Percentiles rank a stretch among this genome's conserved stretches.
Conservation (phyloP, 2,797 vertebrate species). For the Cottoperca gobio region DNA sequence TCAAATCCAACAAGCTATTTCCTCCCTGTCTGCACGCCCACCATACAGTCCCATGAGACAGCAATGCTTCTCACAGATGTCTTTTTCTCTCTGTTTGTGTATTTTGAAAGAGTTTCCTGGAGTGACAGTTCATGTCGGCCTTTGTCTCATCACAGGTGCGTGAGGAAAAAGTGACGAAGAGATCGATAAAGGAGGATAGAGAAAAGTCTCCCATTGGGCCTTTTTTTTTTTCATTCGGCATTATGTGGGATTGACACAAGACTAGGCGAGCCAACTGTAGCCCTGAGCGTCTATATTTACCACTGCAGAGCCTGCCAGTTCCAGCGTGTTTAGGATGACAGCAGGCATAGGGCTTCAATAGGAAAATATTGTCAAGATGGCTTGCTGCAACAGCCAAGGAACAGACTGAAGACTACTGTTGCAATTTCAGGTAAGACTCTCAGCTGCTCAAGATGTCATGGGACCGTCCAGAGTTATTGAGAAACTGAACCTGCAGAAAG, state of each 20-base stretch:
- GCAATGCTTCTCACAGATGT: neutral
- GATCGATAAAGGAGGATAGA: constrained; percentile 5
- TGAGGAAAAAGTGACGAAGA: constrained; percentile 8
- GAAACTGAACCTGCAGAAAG: neutral
- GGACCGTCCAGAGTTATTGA: constrained; percentile 24
- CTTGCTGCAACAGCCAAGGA: constrained; percentile 20
- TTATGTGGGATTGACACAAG: constrained; percentile 62
- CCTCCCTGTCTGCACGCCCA: neutral
- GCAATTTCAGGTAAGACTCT: constrained; percentile 44
- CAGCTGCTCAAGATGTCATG: constrained; percentile 21
- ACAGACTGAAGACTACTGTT: constrained; percentile 28
- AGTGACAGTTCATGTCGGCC: constrained; percentile 1
- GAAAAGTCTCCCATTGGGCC: constrained; percentile 26
- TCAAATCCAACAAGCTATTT: neutral
- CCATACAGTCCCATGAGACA: neutral
- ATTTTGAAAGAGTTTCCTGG: constrained; percentile 5
- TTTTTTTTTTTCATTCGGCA: constrained; percentile 11
- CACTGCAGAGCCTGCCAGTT: constrained; percentile 51
- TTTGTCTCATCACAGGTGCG: constrained; percentile 21
- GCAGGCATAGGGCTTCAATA: constrained; percentile 42
- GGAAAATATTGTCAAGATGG: constrained; percentile 46
- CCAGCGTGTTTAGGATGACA: constrained; percentile 60
- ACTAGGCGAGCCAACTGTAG: constrained; percentile 55
- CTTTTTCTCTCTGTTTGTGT: neutral
- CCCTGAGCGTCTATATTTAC: constrained; percentile 67